These are phyloP conservation scores for Rhagium mordax DNA, from an alignment of 2,888 invertebrate species.

Conservation along the genomic window DNA sequence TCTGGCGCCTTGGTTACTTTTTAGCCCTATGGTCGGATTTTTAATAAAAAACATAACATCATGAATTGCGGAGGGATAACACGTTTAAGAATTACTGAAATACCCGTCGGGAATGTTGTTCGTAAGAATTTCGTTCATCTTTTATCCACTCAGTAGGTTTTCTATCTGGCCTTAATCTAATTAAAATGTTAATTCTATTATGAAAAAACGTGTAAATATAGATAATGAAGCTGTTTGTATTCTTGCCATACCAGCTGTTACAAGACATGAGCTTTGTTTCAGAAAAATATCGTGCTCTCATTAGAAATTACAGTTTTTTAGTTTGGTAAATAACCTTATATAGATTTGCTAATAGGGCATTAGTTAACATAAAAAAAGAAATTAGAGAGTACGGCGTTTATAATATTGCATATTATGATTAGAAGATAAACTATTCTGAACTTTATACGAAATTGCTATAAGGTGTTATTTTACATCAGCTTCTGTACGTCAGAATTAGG, in stretches of 20 bases:
- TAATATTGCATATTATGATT: no score
- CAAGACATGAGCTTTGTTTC: background rate
- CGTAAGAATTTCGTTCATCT: background rate
- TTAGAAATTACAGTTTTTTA: background rate
- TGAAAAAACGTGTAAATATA: constrained; percentile 7
- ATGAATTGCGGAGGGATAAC: background rate
- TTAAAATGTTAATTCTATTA: constrained; percentile 10
- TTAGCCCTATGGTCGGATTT: background rate
- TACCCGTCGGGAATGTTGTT: background rate
- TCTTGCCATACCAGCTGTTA: background rate
- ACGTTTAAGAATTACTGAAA: background rate
- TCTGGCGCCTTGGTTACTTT: background rate
- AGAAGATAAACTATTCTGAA: no score
- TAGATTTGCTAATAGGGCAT: background rate
- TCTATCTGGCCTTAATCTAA: background rate
- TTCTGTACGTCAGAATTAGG: no score
- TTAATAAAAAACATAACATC: background rate
- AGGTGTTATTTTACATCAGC: no score
- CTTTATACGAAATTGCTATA: no score
- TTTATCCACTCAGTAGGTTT: background rate
- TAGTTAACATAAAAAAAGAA: background rate
- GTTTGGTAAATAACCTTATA: background rate
- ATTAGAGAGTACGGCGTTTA: background rate
- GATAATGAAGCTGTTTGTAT: constrained; percentile 1
- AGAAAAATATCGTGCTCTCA: background rate